Percentiles rank a stretch among this genome's conserved stretches.
Conservation (phyloP, 2,888 invertebrate genomes). For the Neoascia interrupta region DNA sequence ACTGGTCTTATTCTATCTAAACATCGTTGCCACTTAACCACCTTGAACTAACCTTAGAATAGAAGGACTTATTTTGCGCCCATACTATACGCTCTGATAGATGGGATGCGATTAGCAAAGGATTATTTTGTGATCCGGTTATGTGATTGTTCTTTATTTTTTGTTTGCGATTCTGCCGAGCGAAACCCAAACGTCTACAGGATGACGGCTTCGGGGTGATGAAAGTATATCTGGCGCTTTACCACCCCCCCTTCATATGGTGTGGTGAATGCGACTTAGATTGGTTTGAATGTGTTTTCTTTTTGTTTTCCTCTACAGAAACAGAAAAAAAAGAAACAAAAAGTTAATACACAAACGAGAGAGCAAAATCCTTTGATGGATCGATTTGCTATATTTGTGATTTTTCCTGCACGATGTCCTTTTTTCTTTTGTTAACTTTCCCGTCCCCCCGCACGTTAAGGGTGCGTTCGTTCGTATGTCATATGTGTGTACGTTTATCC, state of each 20-base stretch:
- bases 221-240: slow-evolving; percentile 12
- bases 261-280: neutral
- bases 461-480: neutral
- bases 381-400: slow-evolving; percentile 51
- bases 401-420: slow-evolving; percentile 22
- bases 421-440: neutral
- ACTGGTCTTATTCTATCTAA: slow-evolving; percentile 30
- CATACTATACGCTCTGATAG: slow-evolving; percentile 42
- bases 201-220: slow-evolving; percentile 6
- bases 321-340: too few relatives aligned
- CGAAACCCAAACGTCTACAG: neutral
- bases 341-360: slow-evolving; percentile 19
- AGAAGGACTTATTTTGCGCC: slow-evolving; percentile 26
- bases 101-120: slow-evolving; percentile 54
- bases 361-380: slow-evolving; percentile 49
- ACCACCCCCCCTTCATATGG: too few relatives aligned
- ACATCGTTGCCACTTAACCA: slow-evolving; percentile 46
- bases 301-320: neutral
- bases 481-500: slow-evolving; percentile 10
- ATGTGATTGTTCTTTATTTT: slow-evolving; percentile 46
- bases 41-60: slow-evolving; percentile 28
- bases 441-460: too few relatives aligned
- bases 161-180: slow-evolving; percentile 27
- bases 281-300: neutral
- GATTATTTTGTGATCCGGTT: slow-evolving; percentile 58